A percentile compares a stretch with the other conserved stretches of the same genome.
These are phyloP conservation scores for Drosophila obscura DNA, from an alignment of 1,140 invertebrate species.

Conservation along the genomic window DNA sequence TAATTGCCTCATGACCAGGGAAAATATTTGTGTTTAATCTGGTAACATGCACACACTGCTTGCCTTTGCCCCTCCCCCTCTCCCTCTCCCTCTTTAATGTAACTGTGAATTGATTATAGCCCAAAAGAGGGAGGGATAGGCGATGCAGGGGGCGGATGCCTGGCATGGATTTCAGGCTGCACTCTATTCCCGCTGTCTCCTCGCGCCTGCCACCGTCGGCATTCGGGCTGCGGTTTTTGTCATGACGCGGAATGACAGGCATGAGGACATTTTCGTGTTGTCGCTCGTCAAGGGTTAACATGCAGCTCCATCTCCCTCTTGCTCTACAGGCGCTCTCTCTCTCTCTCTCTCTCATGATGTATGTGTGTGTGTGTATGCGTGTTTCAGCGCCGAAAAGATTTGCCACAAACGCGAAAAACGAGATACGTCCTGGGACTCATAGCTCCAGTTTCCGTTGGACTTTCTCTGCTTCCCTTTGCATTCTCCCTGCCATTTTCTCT, in stretches of 20 bases:
- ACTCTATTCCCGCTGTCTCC: constrained; percentile 18
- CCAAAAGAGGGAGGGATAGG: constrained; percentile 4
- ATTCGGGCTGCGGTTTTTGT: constrained; percentile 46
- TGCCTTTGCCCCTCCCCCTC: neutral
- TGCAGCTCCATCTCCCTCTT: neutral
- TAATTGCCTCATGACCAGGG: constrained; percentile 60
- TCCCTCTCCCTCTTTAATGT: constrained; percentile 8
- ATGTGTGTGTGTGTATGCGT: constrained; percentile 10
- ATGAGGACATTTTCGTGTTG: constrained; percentile 53
- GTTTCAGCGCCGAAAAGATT: constrained; percentile 64
- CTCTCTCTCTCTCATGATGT: neutral
- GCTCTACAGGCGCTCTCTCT: no score
- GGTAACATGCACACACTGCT: constrained; percentile 39
- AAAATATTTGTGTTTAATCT: constrained; percentile 81
- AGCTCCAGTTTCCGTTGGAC: constrained; percentile 34
- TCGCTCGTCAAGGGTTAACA: constrained; percentile 54
- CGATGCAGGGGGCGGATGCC: neutral
- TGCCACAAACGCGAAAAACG: constrained; percentile 60
- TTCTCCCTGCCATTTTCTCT: neutral
- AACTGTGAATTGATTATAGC: constrained; percentile 72
- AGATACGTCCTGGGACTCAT: constrained; percentile 31
- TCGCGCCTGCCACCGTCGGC: constrained; percentile 7
- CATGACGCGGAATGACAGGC: constrained; percentile 42
- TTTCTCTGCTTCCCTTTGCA: constrained; percentile 2
- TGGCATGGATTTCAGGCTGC: constrained; percentile 38